Conservation (phyloP, 2,113 vertebrate genomes). For the Crotalus viridis region DNA sequence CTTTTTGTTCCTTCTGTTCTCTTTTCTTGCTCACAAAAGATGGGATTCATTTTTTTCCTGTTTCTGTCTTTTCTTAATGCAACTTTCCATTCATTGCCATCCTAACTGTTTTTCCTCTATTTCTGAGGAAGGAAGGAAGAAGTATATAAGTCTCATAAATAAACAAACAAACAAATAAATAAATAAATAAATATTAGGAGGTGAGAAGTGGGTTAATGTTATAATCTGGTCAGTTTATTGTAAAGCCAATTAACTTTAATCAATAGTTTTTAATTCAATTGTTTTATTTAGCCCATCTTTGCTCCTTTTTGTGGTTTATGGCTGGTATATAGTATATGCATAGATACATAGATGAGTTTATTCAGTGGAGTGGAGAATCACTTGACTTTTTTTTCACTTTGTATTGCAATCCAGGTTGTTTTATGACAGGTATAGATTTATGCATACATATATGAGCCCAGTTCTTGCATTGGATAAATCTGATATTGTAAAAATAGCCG, state of each 20-base stretch:
- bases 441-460: background rate
- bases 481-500: background rate
- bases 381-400: background rate
- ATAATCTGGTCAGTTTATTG: background rate
- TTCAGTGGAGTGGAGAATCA: background rate
- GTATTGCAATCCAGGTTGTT: background rate
- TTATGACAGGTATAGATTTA: background rate
- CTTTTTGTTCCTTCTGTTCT: background rate
- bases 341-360: background rate
- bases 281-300: background rate
- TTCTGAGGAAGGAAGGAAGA: background rate
- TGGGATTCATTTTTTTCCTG: background rate
- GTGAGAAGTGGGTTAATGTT: background rate
- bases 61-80: background rate
- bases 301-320: background rate
- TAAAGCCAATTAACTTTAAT: background rate
- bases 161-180: too few relatives aligned
- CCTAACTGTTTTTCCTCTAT: background rate
- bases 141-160: background rate
- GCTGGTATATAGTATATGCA: background rate
- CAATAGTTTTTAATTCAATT: background rate
- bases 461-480: background rate
- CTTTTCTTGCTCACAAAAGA: background rate
- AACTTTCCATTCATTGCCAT: background rate
- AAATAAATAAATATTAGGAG: background rate